These are phyloP conservation scores for Drosophila greeni DNA, from an alignment of 2,888 invertebrate species.

Conservation along the genomic window DNA sequence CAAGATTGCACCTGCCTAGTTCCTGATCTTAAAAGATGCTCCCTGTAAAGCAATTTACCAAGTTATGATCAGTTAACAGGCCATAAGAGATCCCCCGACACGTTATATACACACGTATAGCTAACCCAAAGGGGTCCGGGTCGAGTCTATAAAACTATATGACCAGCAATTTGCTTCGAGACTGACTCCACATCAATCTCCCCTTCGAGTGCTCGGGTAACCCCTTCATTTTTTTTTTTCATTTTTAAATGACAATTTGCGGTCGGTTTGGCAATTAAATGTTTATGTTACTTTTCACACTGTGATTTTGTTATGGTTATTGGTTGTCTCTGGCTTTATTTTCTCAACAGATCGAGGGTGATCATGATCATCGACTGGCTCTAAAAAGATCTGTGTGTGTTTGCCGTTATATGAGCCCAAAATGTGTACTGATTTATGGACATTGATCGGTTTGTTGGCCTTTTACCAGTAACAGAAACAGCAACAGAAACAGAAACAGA, in stretches of 20 bases:
- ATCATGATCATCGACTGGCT: slow-evolving; percentile 37
- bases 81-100: slow-evolving; percentile 34
- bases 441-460: slow-evolving; percentile 48
- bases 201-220: slow-evolving; percentile 41
- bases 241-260: slow-evolving; percentile 70
- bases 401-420: slow-evolving; percentile 30
- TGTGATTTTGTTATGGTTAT: slow-evolving; percentile 44
- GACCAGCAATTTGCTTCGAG: slow-evolving; percentile 53
- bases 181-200: slow-evolving; percentile 26
- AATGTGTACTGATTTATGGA: slow-evolving; percentile 63
- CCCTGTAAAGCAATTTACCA: slow-evolving; percentile 31
- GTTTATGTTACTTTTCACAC: slow-evolving; percentile 67
- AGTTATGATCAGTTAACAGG: slow-evolving; percentile 42
- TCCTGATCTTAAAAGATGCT: slow-evolving; percentile 5
- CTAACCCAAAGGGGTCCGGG: slow-evolving; percentile 8
- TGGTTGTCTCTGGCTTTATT: slow-evolving; percentile 26
- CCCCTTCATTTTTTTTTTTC: slow-evolving; percentile 34
- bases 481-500: slow-evolving; percentile 49
- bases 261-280: slow-evolving; percentile 65
- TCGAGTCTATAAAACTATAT: slow-evolving; percentile 61
- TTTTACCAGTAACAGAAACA: slow-evolving; percentile 40
- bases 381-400: slow-evolving; percentile 51
- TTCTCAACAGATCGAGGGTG: slow-evolving; percentile 14
- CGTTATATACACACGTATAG: slow-evolving; percentile 19
- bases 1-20: slow-evolving; percentile 11